Percentiles rank a stretch among this genome's conserved stretches.
Conservation (phyloP, 2,113 vertebrate species). For the Chrysemys picta region DNA sequence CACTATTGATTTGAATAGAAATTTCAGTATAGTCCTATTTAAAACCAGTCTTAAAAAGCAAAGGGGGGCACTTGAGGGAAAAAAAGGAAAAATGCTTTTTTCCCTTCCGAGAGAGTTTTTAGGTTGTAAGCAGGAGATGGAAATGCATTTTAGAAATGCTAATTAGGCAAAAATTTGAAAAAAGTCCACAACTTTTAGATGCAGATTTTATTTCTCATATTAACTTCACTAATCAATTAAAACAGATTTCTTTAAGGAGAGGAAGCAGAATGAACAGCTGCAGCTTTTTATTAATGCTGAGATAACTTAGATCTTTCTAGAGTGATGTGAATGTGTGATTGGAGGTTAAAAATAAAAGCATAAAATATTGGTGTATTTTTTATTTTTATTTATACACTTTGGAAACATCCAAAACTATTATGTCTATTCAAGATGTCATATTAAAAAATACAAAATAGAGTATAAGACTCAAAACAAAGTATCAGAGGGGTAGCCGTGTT, state of each 20-base stretch:
- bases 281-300: background rate
- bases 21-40: background rate
- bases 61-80: background rate
- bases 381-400: background rate
- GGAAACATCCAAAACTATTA: background rate
- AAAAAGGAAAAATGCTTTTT: background rate
- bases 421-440: background rate
- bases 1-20: background rate
- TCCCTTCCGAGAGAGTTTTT: background rate
- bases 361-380: background rate
- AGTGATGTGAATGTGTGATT: background rate
- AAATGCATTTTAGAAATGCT: background rate
- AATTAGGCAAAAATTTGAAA: background rate
- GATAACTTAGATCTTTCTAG: background rate
- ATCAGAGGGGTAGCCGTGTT: too few relatives aligned
- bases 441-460: rapidly evolving
- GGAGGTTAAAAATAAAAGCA: background rate
- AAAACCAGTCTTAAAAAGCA: background rate
- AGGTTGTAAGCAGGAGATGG: background rate
- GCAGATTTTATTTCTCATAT: background rate
- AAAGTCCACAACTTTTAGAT: background rate
- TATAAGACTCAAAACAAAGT: background rate
- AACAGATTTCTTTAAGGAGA: background rate
- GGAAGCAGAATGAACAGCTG: background rate
- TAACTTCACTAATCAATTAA: background rate